phyloP scores from a whole-genome alignment of 2,888 invertebrate species.

The Lysandra bellargus region DNA sequence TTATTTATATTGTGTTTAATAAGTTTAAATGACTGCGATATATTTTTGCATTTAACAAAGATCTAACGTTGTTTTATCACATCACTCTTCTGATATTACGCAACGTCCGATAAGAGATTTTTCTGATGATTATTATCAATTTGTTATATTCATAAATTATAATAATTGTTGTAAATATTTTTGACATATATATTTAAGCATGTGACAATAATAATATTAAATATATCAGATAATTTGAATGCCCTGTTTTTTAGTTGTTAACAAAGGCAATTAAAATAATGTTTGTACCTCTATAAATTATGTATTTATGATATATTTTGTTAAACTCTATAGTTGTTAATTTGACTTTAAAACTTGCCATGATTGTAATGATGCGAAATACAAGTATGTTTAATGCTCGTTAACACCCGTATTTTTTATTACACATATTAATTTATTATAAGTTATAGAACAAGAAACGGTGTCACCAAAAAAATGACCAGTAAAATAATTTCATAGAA shows the following conservation, averaged over 20 bases:
- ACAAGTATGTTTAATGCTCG: neutral
- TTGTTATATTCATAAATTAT: neutral
- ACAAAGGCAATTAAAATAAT: neutral
- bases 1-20: neutral
- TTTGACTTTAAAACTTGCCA: conserved; percentile 12
- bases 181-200: neutral
- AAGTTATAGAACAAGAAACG: neutral
- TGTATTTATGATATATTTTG: neutral
- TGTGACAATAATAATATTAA: neutral
- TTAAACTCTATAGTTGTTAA: neutral
- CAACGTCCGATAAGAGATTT: too few species aligned
- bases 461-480: neutral
- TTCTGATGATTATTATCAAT: neutral
- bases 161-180: neutral
- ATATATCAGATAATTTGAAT: neutral
- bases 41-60: neutral
- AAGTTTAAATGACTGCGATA: neutral
- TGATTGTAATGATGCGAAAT: neutral
- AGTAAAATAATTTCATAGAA: neutral
- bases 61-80: neutral
- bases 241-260: neutral
- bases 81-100: neutral
- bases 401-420: neutral
- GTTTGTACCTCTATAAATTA: neutral
- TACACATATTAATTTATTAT: neutral